Evolutionary conservation across 2,888 invertebrate species (phyloP).

Genomic region (Eupeodes latifasciatus): DNA sequence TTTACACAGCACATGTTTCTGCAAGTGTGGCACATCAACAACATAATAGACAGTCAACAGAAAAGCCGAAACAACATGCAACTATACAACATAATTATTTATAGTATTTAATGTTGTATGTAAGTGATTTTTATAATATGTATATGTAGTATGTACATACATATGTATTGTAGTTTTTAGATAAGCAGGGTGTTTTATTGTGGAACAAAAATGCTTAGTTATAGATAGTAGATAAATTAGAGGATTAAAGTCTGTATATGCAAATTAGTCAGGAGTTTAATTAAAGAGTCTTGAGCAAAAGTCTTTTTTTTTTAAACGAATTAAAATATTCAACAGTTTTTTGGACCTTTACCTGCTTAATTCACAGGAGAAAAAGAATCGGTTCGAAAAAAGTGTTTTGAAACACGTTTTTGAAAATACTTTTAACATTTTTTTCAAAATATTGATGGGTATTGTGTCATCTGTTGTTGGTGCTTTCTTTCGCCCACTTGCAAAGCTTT

Average conservation of each 20-base stretch:
- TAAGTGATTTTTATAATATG: neutral
- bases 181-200: neutral
- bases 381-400: too few relatives aligned
- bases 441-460: neutral
- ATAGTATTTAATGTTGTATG: neutral
- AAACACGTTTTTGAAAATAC: neutral
- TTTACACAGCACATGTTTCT: constrained; percentile 37
- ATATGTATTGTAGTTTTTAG: too few relatives aligned
- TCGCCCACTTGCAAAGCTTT: too few relatives aligned
- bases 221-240: too few relatives aligned
- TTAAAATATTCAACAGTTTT: too few relatives aligned
- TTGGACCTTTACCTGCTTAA: too few relatives aligned
- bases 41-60: neutral
- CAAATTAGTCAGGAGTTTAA: too few relatives aligned
- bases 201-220: too few relatives aligned
- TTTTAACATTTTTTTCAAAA: neutral
- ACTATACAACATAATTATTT: constrained; percentile 5
- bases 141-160: neutral
- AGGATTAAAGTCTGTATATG: too few relatives aligned
- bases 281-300: too few relatives aligned
- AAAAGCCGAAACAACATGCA: constrained; percentile 1
- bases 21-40: constrained; percentile 5
- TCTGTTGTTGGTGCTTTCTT: neutral
- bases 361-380: too few relatives aligned
- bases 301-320: too few relatives aligned